Evolutionary conservation across 2,113 vertebrate genomes (phyloP).

Genomic region (Ictalurus furcatus): DNA sequence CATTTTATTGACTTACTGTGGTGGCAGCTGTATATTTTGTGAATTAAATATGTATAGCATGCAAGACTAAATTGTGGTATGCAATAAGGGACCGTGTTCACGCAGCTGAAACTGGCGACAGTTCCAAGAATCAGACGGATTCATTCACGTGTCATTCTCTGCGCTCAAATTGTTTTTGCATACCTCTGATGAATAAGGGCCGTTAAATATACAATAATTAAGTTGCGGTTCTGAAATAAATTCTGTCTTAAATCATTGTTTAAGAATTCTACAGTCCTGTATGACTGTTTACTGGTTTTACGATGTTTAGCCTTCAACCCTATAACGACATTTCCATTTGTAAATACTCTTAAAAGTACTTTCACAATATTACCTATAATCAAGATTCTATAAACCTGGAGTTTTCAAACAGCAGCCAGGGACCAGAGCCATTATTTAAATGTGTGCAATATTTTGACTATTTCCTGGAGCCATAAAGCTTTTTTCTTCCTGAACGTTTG

Average conservation of each 20-base stretch:
- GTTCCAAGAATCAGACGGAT: not conserved
- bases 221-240: not conserved
- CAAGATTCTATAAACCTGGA: not conserved
- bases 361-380: not conserved
- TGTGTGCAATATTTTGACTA: not conserved
- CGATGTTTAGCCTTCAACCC: not conserved
- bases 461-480: slow-evolving; percentile 5
- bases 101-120: not conserved
- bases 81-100: not conserved
- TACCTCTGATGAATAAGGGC: not conserved
- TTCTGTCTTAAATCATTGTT: not conserved
- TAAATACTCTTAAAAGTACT: not conserved
- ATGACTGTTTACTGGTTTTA: not conserved
- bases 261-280: not conserved
- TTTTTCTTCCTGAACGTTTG: not conserved
- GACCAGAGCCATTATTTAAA: not conserved
- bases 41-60: not conserved
- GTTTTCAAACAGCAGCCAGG: not conserved
- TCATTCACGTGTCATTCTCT: not conserved
- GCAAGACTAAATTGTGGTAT: not conserved
- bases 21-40: not conserved
- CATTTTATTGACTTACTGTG: not conserved
- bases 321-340: not conserved
- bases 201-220: not conserved
- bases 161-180: not conserved